These are phyloP conservation scores for Oligia fasciuncula DNA, from an alignment of 2,888 invertebrate species.

Conservation along the genomic window DNA sequence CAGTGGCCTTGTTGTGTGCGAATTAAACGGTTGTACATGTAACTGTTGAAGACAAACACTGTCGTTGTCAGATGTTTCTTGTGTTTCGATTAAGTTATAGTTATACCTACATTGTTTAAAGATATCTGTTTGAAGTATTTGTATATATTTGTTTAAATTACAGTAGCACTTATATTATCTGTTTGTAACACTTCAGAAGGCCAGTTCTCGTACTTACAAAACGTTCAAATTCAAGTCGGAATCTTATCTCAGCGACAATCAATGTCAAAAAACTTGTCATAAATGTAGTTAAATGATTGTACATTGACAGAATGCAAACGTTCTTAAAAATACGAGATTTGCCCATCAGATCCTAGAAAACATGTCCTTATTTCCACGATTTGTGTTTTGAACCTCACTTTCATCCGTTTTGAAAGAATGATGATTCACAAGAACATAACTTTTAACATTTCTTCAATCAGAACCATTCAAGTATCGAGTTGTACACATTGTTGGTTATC, in stretches of 20 bases:
- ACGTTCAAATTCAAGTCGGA: background rate
- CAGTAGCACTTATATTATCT: background rate
- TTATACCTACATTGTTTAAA: background rate
- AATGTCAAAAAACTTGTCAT: background rate
- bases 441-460: background rate
- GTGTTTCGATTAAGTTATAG: background rate
- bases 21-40: constrained; percentile 25
- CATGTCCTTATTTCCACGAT: background rate
- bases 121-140: background rate
- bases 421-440: background rate
- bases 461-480: background rate
- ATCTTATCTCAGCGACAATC: background rate
- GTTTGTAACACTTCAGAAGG: background rate
- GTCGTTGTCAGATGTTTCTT: constrained; percentile 6
- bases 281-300: background rate
- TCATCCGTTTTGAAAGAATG: background rate
- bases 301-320: background rate
- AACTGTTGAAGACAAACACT: constrained; percentile 20
- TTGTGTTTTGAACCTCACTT: background rate
- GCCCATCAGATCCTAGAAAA: background rate
- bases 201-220: background rate
- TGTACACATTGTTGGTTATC: background rate
- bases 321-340: background rate
- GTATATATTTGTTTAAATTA: background rate
- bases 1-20: constrained; percentile 32